Base-by-base conservation (phyloP, 1,140 invertebrate genomes). In the Rhyzopertha dominica region DNA sequence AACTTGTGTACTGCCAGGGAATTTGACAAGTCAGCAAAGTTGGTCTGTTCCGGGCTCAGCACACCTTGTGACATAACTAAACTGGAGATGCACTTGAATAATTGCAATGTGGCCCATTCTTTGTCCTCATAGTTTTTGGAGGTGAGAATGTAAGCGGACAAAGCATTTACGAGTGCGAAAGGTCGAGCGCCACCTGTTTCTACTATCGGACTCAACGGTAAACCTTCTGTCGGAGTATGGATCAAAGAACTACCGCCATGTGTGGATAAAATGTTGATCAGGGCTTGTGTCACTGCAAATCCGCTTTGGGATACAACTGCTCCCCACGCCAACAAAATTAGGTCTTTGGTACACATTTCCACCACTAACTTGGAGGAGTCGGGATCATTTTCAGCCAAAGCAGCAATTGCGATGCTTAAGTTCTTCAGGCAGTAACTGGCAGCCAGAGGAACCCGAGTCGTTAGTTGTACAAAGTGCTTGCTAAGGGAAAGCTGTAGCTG, bases 71-170 rank as follows among this genome's bases (percentile, higher is more conserved):
- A n/a, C n/a, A n/a, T n/a, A n/a, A n/a, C n/a, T n/a, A n/a, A n/a
- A n/a, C n/a, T n/a, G n/a, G 65, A 53, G 2, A 67, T 47, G 22
- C 49, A 63, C 47, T 57, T 54, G 41, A 61, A 76, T 41, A 82
- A 61, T 53, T 81, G 79, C 47, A 77, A 71, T 9, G 73, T 67
- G 1, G 79, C 77, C 80, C 80, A 82, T 57, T 79, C 74, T 37
- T 76, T 64, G 53, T 78, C 68, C 16, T 61, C 56, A 10, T 12
- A 29, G 13, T 51, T 42, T 30, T 32, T 51, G 23, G 16, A 26
- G 16, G 5, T 67, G 53, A 38, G 59, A 10, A 80, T 66, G 63
- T 76, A 81, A 3, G 78, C 76, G 23, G 78, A 70, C 7, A 82
- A 61, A n/a, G 79, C 77, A 63, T 82, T 78, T n/a, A 77, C 70